Conservation (phyloP, 2,113 vertebrate genomes). For the Alexandromys fortis region DNA sequence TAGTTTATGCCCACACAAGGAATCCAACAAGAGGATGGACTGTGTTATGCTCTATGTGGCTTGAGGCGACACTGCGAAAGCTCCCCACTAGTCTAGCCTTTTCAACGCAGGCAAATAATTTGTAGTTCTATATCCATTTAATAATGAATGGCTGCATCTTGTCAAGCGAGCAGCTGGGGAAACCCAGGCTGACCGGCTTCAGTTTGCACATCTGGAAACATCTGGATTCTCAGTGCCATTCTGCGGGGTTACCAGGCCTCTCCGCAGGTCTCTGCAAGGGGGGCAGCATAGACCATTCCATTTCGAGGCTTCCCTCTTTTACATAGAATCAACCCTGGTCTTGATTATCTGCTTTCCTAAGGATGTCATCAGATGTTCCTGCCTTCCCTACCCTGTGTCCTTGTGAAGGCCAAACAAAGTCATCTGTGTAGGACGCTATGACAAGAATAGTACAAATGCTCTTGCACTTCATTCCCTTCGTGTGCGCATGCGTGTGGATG, state of each 20-base stretch:
- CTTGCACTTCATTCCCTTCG: not conserved
- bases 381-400: not conserved
- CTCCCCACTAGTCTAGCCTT: not conserved
- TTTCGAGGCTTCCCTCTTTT: not conserved
- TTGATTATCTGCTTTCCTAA: not conserved
- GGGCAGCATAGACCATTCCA: accelerated
- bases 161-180: constrained; percentile 36
- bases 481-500: not conserved
- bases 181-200: not conserved
- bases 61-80: not conserved
- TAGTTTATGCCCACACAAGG: not conserved
- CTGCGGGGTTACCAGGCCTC: not conserved
- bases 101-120: constrained; percentile 30
- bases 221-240: not conserved
- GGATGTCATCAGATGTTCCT: not conserved
- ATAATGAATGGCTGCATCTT: constrained; percentile 40
- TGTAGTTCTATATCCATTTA: constrained; percentile 57
- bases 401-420: not conserved
- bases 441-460: accelerated
- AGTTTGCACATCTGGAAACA: not conserved
- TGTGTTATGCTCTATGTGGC: not conserved
- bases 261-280: accelerated
- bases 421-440: accelerated
- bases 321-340: accelerated
- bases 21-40: not conserved